These are phyloP conservation scores for Conomelus anceps DNA, from an alignment of 2,888 invertebrate genomes.

Conservation along the genomic window DNA sequence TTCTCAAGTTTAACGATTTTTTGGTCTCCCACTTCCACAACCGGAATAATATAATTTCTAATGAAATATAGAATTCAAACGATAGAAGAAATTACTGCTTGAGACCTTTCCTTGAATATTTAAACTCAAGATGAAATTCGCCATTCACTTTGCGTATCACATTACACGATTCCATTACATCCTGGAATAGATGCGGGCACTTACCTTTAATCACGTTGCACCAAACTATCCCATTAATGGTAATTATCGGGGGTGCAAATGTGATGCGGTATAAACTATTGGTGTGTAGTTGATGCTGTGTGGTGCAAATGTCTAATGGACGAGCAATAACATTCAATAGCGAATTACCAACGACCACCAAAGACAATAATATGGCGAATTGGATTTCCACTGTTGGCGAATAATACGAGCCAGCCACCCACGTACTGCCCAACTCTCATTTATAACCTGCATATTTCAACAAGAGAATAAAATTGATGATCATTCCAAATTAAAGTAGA, in stretches of 20 bases:
- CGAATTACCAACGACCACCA: neutral
- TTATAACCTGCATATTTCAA: neutral
- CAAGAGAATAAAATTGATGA: neutral
- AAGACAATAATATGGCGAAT: neutral
- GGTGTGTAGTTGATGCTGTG: neutral
- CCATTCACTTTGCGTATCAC: neutral
- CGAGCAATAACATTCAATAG: neutral
- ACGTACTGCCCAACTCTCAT: neutral
- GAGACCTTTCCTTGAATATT: too few relatives aligned
- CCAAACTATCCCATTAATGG: neutral
- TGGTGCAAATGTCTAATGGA: neutral
- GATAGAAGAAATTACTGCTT: too few relatives aligned
- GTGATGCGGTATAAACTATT: neutral
- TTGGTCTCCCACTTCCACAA: too few relatives aligned
- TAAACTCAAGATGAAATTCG: neutral
- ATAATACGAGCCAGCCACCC: neutral
- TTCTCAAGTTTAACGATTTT: too few relatives aligned
- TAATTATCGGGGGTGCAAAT: neutral
- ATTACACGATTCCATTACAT: neutral
- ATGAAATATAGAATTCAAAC: too few relatives aligned
- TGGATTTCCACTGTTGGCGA: neutral
- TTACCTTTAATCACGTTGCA: neutral
- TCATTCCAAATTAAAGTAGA: neutral
- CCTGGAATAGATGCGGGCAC: neutral
- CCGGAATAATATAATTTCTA: too few relatives aligned